Evolutionary conservation across 1,140 invertebrate genomes (phyloP).

Genomic region (Mycetomoellerius zeteki): DNA sequence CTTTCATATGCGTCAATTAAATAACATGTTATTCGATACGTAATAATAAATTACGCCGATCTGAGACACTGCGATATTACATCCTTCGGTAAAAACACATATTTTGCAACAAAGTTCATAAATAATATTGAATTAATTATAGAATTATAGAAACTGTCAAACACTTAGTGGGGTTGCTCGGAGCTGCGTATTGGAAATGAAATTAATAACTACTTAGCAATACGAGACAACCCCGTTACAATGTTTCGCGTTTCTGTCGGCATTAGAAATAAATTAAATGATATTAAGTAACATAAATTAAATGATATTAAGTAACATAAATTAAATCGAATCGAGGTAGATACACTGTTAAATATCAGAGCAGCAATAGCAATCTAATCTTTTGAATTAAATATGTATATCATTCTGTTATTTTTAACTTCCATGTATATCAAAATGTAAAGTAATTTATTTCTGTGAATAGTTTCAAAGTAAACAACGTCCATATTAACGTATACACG

Average conservation of each 20-base stretch:
- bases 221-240: neutral
- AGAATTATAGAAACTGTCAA: neutral
- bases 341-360: too few relatives aligned
- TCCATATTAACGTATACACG: too few relatives aligned
- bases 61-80: neutral
- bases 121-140: conserved; percentile 44
- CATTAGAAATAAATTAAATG: conserved; percentile 17
- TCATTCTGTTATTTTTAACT: too few relatives aligned
- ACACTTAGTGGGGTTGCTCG: neutral
- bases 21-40: neutral
- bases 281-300: neutral
- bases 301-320: neutral
- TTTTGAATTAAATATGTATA: too few relatives aligned
- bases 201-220: conserved; percentile 21
- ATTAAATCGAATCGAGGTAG: conserved; percentile 2
- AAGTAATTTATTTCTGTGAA: too few relatives aligned
- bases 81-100: neutral
- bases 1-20: neutral
- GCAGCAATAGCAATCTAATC: too few relatives aligned
- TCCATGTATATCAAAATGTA: too few relatives aligned
- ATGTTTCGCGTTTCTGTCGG: neutral
- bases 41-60: neutral
- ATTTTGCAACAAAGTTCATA: neutral
- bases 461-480: too few relatives aligned
- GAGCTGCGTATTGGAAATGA: neutral